Evolutionary conservation across 2,797 vertebrate species (phyloP), one percentile per base, ranked within the genome.

Genomic region (Gymnodraco acuticeps): DNA sequence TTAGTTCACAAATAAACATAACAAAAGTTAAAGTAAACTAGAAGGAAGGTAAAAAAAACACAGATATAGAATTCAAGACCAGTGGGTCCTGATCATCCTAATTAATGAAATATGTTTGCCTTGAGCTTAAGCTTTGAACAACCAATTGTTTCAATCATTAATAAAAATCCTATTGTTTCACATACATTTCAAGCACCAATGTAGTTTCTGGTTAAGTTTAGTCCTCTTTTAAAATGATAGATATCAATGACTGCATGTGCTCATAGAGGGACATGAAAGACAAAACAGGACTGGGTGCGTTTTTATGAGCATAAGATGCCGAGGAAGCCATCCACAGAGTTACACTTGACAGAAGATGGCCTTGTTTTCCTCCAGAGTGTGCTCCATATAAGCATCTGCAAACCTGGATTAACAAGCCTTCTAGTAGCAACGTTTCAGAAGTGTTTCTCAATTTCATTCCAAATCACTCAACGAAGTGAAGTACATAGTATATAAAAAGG

Each of bases 291-390:
- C 50, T 38, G 11, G 8, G 33, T 50, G 15, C 10, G 7, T 38
- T 38, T 38, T 38, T 33, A 33, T 23, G 17, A 15, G 9, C 27
- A 15, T 5, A 54, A 10, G 6, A 70, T 20, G 38, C 42, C 42
- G 48, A 19, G 4, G 11, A 10, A 58, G 31, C 20, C n/a, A 38
- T 19, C 11, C 14, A 55, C 2, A 48, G 3, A 33, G 42, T 52
- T 38, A 43, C 6, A 12, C 23, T 42, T 10, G 42, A 38, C 10
- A 56, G 42, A 42, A 53, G 3, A 20, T 48, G 46, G 70, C 61
- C 73, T 83, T 27, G 47, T 75, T 78, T 71, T 60, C 10, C 43
- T 59, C 33, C 13, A 5, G 41, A 61, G 46, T n/a, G 2, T 8
- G 45, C 50, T 48, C 60, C 60, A 41, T 60, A 19, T 41, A n/a